phyloP scores from a whole-genome alignment of 2,113 vertebrate genomes.

The Oxyura jamaicensis region DNA sequence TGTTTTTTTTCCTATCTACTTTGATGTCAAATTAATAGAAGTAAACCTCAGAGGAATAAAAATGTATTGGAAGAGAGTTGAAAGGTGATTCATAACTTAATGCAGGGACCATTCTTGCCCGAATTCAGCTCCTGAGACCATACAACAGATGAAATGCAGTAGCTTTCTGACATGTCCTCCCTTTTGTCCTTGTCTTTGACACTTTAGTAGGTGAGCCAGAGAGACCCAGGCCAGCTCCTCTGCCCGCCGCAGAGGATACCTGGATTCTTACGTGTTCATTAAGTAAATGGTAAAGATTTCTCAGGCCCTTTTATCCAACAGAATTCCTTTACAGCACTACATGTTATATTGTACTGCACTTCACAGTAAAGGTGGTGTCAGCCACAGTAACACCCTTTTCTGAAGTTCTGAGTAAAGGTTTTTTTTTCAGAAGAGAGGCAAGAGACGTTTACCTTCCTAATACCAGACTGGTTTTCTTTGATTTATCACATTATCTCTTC shows the following conservation, averaged over 20 bases:
- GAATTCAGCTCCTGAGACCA: neutral
- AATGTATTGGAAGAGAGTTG: neutral
- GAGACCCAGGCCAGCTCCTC: neutral
- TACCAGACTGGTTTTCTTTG: neutral
- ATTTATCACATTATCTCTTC: neutral
- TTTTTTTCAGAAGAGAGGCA: neutral
- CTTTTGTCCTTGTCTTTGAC: neutral
- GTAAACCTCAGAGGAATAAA: neutral
- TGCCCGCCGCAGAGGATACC: neutral
- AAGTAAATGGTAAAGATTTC: neutral
- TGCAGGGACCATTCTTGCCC: neutral
- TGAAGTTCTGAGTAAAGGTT: constrained; percentile 6
- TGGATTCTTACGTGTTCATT: neutral
- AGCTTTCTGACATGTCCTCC: neutral
- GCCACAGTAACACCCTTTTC: neutral
- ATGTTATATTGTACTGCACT: neutral
- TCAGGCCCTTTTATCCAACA: neutral
- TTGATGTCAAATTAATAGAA: neutral
- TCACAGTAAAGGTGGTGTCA: neutral
- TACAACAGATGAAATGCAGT: neutral
- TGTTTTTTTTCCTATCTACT: neutral
- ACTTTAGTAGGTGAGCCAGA: neutral
- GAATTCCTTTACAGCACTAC: neutral
- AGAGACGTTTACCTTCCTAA: neutral
- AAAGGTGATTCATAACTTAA: neutral